Conservation (phyloP, 2,888 invertebrate genomes). For the Thymelicus lineola region DNA sequence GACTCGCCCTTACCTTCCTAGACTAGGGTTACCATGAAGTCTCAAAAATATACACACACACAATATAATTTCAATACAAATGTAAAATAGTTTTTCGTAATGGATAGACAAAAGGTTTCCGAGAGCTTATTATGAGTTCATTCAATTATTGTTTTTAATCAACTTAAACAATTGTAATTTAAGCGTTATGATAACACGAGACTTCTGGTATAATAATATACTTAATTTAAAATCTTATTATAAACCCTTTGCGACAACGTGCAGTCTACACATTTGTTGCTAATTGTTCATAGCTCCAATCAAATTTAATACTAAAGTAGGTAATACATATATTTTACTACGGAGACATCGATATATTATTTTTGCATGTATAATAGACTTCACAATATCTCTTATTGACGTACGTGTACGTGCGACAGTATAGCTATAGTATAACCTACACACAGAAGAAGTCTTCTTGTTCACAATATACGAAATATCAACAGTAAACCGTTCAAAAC, state of each 20-base stretch:
- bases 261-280: conserved; percentile 15
- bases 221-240: conserved; percentile 6
- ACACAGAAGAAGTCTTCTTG: background rate
- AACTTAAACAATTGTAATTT: background rate
- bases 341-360: background rate
- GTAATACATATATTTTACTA: background rate
- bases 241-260: conserved; percentile 2
- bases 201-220: background rate
- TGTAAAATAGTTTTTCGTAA: too few relatives aligned
- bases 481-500: conserved; percentile 13
- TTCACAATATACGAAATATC: background rate
- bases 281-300: background rate
- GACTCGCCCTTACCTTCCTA: conserved; percentile 11
- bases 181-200: conserved; percentile 6
- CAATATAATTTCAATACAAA: too few relatives aligned
- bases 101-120: too few relatives aligned
- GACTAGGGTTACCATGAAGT: conserved; percentile 34
- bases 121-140: too few relatives aligned
- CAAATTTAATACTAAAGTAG: conserved; percentile 23
- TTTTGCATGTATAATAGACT: background rate
- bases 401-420: conserved; percentile 7
- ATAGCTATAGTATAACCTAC: background rate
- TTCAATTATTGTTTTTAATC: background rate
- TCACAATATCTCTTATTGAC: background rate
- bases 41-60: background rate